These are phyloP conservation scores for Microtus ochrogaster DNA, from an alignment of 2,113 vertebrate genomes.

Conservation along the genomic window DNA sequence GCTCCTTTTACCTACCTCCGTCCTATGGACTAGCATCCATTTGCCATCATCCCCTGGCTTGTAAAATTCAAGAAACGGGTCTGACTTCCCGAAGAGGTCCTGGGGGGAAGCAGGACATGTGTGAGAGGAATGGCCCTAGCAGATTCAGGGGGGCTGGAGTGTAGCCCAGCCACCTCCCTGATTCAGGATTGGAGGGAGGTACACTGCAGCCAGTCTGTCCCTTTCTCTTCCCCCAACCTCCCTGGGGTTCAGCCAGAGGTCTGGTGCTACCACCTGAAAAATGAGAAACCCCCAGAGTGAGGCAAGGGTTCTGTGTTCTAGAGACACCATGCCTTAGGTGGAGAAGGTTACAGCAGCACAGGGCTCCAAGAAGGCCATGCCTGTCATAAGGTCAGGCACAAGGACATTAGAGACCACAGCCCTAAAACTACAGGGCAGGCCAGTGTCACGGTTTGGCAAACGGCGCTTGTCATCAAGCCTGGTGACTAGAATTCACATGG, in stretches of 20 bases:
- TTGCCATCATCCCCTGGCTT: constrained; percentile 96
- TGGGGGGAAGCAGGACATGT: constrained; percentile 71
- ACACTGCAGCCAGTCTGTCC: not conserved
- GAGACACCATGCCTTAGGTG: not conserved
- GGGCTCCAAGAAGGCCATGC: not conserved
- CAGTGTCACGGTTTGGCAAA: not conserved
- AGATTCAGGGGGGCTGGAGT: not conserved
- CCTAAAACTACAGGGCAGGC: not conserved
- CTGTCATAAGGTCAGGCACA: too few species aligned
- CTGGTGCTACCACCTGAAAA: not conserved
- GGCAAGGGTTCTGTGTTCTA: not conserved
- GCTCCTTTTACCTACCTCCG: constrained; percentile 89
- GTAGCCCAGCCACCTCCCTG: not conserved
- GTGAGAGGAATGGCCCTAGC: not conserved
- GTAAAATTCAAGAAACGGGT: constrained; percentile 97
- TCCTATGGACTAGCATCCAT: constrained; percentile 99
- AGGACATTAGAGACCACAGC: not conserved
- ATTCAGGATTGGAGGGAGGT: rapidly evolving
- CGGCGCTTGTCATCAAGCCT: not conserved
- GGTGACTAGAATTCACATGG: too few species aligned
- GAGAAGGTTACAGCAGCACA: not conserved
- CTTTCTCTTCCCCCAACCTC: not conserved
- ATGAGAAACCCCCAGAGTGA: not conserved
- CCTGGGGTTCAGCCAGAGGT: not conserved
- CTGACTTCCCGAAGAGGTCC: constrained; percentile 99